Evolutionary conservation across 2,113 vertebrate genomes (phyloP).

Genomic region (Corvus cornix): DNA sequence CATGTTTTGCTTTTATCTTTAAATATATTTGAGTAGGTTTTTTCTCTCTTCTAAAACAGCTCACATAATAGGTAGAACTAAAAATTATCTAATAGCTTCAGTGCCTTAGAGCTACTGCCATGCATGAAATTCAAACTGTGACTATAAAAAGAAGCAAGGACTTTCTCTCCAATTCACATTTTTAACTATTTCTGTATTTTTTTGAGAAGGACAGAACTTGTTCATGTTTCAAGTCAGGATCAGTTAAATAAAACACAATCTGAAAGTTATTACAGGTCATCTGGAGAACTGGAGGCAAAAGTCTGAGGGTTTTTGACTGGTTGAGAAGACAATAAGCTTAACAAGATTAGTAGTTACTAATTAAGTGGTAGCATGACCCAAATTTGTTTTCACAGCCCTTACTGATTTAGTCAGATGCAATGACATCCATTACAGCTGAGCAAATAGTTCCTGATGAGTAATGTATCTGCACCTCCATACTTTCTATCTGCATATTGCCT

Average conservation of each 20-base stretch:
- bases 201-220: background rate
- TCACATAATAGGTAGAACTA: constrained; percentile 23
- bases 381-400: background rate
- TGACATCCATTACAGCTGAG: background rate
- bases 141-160: background rate
- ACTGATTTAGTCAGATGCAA: background rate
- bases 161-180: background rate
- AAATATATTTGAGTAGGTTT: background rate
- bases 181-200: constrained; percentile 4
- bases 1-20: constrained; percentile 15
- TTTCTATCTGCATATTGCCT: background rate
- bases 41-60: background rate
- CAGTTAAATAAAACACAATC: background rate
- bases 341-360: background rate
- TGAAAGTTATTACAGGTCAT: background rate
- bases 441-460: background rate
- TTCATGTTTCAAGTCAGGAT: background rate
- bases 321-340: background rate
- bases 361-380: background rate
- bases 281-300: background rate
- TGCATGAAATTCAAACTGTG: background rate
- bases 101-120: background rate
- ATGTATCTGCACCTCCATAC: background rate
- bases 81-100: background rate
- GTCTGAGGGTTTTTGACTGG: background rate